These are phyloP conservation scores for Amorpha juglandis DNA, from an alignment of 2,888 invertebrate species.

Conservation along the genomic window DNA sequence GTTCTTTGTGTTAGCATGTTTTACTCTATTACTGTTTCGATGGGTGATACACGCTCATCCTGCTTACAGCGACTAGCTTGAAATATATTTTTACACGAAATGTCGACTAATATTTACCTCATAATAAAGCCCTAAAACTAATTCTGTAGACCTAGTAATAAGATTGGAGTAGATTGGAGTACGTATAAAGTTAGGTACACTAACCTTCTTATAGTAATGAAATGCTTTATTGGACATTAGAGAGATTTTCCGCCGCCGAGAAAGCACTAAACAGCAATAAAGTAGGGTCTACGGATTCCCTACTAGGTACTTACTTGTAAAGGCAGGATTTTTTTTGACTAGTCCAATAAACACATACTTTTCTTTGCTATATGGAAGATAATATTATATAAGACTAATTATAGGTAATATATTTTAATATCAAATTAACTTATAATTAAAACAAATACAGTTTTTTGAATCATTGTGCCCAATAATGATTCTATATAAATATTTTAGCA, in stretches of 20 bases:
- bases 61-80: slow-evolving; percentile 49
- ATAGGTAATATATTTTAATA: too few species aligned
- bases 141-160: neutral
- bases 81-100: neutral
- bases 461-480: too few species aligned
- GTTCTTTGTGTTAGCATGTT: slow-evolving; percentile 66
- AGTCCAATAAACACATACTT: neutral
- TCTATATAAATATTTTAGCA: too few species aligned
- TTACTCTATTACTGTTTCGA: slow-evolving; percentile 65
- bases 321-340: neutral
- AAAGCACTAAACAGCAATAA: neutral
- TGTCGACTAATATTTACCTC: neutral
- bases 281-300: neutral
- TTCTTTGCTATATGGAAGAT: too few species aligned
- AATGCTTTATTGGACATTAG: slow-evolving; percentile 4
- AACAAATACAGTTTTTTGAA: too few species aligned
- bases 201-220: slow-evolving; percentile 8
- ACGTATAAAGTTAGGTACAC: neutral
- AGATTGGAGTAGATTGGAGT: neutral
- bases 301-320: neutral
- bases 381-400: too few species aligned
- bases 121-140: neutral
- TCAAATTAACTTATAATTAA: too few species aligned
- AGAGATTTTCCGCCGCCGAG: slow-evolving; percentile 12
- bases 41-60: slow-evolving; percentile 74